Conservation (phyloP, 2,797 vertebrate genomes). For the Psittacula echo region DNA sequence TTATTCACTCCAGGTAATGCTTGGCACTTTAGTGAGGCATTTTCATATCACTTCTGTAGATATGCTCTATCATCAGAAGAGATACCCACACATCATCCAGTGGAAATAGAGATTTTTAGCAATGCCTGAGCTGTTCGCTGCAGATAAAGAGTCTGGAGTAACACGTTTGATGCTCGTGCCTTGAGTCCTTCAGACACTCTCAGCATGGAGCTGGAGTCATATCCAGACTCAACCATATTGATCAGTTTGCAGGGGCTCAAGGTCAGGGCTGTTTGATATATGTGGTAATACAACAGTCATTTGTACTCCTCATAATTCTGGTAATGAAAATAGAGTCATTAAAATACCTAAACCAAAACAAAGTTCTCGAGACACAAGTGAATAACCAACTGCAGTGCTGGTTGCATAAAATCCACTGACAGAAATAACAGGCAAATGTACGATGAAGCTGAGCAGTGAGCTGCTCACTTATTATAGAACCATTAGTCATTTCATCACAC, state of each 20-base stretch:
- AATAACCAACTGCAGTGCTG: not conserved
- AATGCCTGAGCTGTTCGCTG: not conserved
- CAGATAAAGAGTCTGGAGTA: not conserved
- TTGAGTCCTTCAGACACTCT: not conserved
- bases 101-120: not conserved
- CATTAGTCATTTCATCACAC: conserved; percentile 55
- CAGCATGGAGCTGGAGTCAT: not conserved
- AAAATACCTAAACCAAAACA: not conserved
- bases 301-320: rapidly evolving
- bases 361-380: not conserved
- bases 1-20: not conserved
- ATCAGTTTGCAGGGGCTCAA: not conserved
- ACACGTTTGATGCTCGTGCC: not conserved
- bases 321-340: not conserved
- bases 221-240: not conserved
- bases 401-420: not conserved
- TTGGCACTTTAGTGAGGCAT: not conserved
- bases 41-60: not conserved
- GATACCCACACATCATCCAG: too few relatives aligned
- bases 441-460: not conserved
- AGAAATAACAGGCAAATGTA: not conserved
- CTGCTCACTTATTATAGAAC: conserved; percentile 37
- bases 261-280: not conserved
- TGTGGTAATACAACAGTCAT: not conserved
- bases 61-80: not conserved